A percentile compares a stretch with the other conserved stretches of the same genome.
phyloP scores from a whole-genome alignment of 2,888 invertebrate species.

The Acronicta psi region DNA sequence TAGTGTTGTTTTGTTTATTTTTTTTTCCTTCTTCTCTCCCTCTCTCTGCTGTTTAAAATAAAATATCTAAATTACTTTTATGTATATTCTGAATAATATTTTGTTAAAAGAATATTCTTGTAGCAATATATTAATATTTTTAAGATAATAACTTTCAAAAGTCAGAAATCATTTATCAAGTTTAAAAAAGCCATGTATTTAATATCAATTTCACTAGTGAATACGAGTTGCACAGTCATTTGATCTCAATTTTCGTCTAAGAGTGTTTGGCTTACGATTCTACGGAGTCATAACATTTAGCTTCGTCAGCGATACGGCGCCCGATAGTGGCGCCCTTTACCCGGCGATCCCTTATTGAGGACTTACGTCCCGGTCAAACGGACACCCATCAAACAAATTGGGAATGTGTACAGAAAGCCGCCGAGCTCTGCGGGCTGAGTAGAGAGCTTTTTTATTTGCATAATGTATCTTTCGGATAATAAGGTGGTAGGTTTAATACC shows the following conservation, averaged over 20 bases:
- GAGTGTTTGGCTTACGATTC: slow-evolving; percentile 30
- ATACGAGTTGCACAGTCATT: slow-evolving; percentile 19
- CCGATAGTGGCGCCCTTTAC: slow-evolving; percentile 39
- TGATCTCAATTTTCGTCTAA: slow-evolving; percentile 31
- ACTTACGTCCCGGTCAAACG: slow-evolving; percentile 45
- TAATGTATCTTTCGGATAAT: slow-evolving; percentile 11
- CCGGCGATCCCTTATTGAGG: slow-evolving; percentile 32
- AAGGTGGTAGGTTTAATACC: slow-evolving; percentile 19
- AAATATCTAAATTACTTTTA: too few species aligned
- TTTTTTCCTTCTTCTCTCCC: too few species aligned
- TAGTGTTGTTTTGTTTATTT: too few species aligned
- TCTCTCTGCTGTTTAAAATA: too few species aligned
- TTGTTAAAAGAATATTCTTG: too few species aligned
- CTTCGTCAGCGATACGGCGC: slow-evolving; percentile 35
- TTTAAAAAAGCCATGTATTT: neutral
- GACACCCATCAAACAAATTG: slow-evolving; percentile 47
- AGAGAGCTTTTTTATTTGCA: slow-evolving; percentile 2
- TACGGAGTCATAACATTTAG: slow-evolving; percentile 36
- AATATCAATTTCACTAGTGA: slow-evolving; percentile 7
- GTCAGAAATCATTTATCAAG: neutral
- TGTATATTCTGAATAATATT: too few species aligned
- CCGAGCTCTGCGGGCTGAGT: slow-evolving; percentile 15
- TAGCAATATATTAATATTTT: too few species aligned
- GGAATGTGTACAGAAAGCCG: slow-evolving; percentile 30
- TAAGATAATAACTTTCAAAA: neutral